phyloP scores from a whole-genome alignment of 2,888 invertebrate species.

The Galerucella calmariensis region DNA sequence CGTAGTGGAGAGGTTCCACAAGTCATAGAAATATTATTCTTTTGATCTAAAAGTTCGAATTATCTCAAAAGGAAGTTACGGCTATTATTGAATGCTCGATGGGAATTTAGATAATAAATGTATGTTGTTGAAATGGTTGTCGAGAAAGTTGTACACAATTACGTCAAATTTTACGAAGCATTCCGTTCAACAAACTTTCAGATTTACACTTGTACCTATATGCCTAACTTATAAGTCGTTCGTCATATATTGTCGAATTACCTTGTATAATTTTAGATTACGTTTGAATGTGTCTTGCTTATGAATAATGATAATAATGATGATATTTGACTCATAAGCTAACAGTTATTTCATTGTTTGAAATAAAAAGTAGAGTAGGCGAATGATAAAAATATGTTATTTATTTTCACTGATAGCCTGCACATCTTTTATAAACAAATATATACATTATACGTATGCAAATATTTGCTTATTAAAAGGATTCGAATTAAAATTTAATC shows the following conservation, averaged over 20 bases:
- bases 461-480: neutral
- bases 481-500: neutral
- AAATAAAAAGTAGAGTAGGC: conserved; percentile 13
- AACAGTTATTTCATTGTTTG: conserved; percentile 13
- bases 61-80: too few species aligned
- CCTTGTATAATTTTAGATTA: neutral
- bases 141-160: too few species aligned
- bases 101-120: too few species aligned
- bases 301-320: neutral
- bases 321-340: neutral
- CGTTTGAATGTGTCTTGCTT: neutral
- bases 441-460: neutral
- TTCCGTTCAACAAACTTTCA: too few species aligned
- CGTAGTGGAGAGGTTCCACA: too few species aligned
- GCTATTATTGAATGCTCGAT: too few species aligned
- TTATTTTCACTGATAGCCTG: neutral
- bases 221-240: too few species aligned
- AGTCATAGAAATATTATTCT: too few species aligned
- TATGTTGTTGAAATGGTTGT: too few species aligned
- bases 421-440: neutral
- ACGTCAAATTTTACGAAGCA: too few species aligned
- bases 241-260: neutral
- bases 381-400: conserved; percentile 9
- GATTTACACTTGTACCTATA: too few species aligned
- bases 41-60: too few species aligned